Percentiles rank a stretch among this genome's conserved stretches.
Conservation (phyloP, 1,140 invertebrate genomes). For the Streblospio benedicti region DNA sequence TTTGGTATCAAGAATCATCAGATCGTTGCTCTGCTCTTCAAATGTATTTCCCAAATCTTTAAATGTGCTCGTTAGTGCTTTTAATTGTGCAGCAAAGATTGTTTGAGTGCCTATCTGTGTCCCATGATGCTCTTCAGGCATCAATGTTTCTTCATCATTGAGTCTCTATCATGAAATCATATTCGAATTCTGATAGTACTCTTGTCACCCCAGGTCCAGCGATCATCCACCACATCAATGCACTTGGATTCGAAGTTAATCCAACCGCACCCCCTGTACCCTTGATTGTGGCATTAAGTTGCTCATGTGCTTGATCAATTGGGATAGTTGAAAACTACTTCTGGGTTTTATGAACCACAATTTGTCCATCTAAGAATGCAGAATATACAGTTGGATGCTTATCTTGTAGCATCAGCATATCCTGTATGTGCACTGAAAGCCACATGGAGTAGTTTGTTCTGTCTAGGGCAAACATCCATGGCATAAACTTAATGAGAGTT, state of each 20-base stretch:
- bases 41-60: too few relatives aligned
- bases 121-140: too few relatives aligned
- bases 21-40: too few relatives aligned
- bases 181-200: constrained; percentile 24
- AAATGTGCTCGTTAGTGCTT: too few relatives aligned
- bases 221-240: constrained; percentile 18
- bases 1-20: too few relatives aligned
- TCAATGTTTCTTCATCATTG: too few relatives aligned
- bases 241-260: constrained; percentile 7
- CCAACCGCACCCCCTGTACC: constrained; percentile 25
- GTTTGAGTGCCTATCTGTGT: too few relatives aligned
- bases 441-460: constrained; percentile 25
- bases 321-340: constrained; percentile 23
- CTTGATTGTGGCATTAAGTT: constrained; percentile 24
- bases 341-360: constrained; percentile 20
- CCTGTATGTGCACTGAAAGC: constrained; percentile 23
- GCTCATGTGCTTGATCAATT: constrained; percentile 31
- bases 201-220: constrained; percentile 22
- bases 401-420: too few relatives aligned
- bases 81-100: too few relatives aligned
- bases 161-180: too few relatives aligned
- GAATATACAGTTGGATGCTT: constrained; percentile 19
- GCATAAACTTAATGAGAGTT: not conserved
- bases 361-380: constrained; percentile 21
- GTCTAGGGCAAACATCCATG: not conserved